Evolutionary conservation across 2,113 vertebrate genomes (phyloP), one percentile per base, ranked within the genome.

Genomic region (Gopherus evgoodei): DNA sequence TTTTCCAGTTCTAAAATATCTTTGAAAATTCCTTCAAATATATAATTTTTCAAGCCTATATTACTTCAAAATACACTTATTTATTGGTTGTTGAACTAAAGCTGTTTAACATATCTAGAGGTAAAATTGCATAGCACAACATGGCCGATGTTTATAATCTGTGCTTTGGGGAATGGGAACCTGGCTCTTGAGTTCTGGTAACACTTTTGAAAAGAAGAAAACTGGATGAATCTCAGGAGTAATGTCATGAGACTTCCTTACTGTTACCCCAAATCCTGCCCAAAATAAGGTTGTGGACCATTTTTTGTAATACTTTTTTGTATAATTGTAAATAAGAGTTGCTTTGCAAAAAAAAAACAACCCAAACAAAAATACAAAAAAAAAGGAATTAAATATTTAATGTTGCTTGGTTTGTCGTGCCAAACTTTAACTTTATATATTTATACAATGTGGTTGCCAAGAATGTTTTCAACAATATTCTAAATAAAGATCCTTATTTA

Each of bases 341-440:
- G 98, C 98, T 98, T 98, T 98, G 97, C 98, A 98, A 80, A 90
- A 96, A 96, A 84, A 62, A 85, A 94, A 91, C 98, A 92, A 5
- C 89, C 72, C 93, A 95, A 94, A 27, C 17, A 84, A 21, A 35
- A 44, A 8, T 4, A 35, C 76, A 91, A 84, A 5, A 62, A 50
- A 14, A 14, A 50, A 59, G 7, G 47, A 81, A 2, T 81, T 90
- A 94, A 98, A 98, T 99, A 99, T 99, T 99, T 99, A 99, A 99
- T 99, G 98, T 98, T 98, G 98, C 98, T 98, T 98, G 98, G 98
- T 98, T 99, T 99, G 99, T 99, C 98, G 99, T 99, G 99, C 98
- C 98, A 98, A 97, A 98, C 97, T 98, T 98, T 98, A 98, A 98
- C 98, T 99, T 99, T 99, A 99, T 99, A 99, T 99, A 99, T 99